Evolutionary conservation across 2,888 invertebrate genomes (phyloP).

Genomic region (Hylaea fasciaria): DNA sequence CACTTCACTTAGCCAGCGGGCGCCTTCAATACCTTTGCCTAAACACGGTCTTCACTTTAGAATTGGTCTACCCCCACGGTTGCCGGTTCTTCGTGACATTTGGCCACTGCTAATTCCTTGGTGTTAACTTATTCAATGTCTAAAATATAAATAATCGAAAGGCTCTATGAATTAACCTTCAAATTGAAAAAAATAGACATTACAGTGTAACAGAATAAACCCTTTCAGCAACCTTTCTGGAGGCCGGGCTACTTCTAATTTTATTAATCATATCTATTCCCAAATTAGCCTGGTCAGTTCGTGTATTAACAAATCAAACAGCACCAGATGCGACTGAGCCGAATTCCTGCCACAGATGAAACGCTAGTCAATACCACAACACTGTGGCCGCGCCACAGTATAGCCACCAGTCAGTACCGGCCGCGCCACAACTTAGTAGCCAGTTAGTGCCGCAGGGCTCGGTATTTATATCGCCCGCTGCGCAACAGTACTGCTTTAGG

Average conservation of each 20-base stretch:
- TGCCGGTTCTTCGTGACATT: no score
- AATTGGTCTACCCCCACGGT: no score
- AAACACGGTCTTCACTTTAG: no score
- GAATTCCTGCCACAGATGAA: conserved; percentile 35
- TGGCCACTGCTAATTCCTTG: no score
- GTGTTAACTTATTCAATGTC: no score
- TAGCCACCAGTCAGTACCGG: conserved; percentile 7
- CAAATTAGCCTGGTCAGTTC: conserved; percentile 28
- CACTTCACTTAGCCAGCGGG: no score
- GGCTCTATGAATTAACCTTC: background rate
- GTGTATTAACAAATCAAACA: conserved; percentile 34
- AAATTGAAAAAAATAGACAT: background rate
- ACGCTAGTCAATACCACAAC: background rate
- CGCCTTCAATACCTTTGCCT: no score
- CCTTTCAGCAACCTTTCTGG: conserved; percentile 18
- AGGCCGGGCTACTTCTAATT: conserved; percentile 21
- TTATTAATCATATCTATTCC: conserved; percentile 34
- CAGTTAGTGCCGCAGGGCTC: conserved; percentile 43
- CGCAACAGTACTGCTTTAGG: conserved; percentile 38
- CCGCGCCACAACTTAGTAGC: conserved; percentile 6
- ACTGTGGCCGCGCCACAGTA: conserved; percentile 7
- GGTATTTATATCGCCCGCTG: conserved; percentile 51
- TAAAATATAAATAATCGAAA: no score
- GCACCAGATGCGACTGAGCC: conserved; percentile 41
- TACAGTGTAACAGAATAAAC: conserved; percentile 16